Conservation (phyloP, 1,140 invertebrate species). For the Riptortus pedestris region DNA sequence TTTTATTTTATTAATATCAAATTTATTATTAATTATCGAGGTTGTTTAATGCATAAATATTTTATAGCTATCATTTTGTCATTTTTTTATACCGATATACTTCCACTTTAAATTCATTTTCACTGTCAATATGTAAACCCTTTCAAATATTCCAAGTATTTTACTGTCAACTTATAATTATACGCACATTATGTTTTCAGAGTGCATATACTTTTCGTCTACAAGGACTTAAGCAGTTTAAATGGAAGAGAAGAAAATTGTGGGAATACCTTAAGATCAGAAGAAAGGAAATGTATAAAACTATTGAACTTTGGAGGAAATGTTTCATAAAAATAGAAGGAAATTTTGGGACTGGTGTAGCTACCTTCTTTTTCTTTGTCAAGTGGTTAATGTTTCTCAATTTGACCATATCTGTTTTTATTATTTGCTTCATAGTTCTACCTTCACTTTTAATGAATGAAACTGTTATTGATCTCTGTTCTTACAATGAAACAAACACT, state of each 20-base stretch:
- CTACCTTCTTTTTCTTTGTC: constrained; percentile 68
- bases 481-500: constrained; percentile 29
- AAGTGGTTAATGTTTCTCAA: constrained; percentile 72
- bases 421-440: constrained; percentile 55
- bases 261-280: constrained; percentile 50
- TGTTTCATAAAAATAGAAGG: constrained; percentile 64
- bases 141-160: no score
- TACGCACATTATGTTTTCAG: constrained; percentile 41
- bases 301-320: constrained; percentile 59
- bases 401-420: constrained; percentile 50
- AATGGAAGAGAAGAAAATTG: constrained; percentile 60
- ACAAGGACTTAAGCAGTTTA: constrained; percentile 65
- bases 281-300: constrained; percentile 49
- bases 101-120: no score
- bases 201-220: constrained; percentile 64
- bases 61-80: no score
- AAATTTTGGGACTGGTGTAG: constrained; percentile 67
- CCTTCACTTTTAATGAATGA: constrained; percentile 46
- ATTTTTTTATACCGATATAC: no score
- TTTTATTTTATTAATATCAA: no score
- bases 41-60: no score
- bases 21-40: no score
- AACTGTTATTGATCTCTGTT: constrained; percentile 37
- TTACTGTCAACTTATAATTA: no score
- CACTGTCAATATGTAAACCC: no score